Evolutionary conservation across 2,888 invertebrate genomes (phyloP), one percentile per base, ranked within the genome.

Genomic region (Caenorhabditis sp.): DNA sequence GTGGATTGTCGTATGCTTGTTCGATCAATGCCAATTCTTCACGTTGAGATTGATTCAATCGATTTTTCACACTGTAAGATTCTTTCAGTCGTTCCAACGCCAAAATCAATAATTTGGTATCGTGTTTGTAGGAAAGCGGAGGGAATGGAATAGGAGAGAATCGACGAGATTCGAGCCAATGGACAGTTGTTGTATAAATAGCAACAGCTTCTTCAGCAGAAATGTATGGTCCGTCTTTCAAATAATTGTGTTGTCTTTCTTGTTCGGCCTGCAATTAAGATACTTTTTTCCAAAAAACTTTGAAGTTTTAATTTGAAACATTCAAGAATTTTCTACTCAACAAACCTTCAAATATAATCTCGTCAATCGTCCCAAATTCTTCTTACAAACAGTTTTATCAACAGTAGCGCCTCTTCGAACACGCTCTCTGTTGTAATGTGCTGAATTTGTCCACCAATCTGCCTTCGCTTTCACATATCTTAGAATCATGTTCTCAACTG

Each of bases 381-480:
- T 99, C 90, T 99, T 99, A 89, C 99, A 99, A 0, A 99, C 99
- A 0, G 99, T 99, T 89, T 99, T 99, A 89, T 99, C 99, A 20
- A 99, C 99, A 0, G 99, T 99, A 60, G 99, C 99, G n/a, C 99
- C 99, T 83, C 99, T 92, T 2, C 99, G 92, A 81, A 99, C 99
- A 85, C 99, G 91, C 89, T 99, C 99, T 53, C 99, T 92, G 90
- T 99, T 99, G 90, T 99, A 99, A 89, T 99, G 99, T 0, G 99
- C 97, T 0, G 99, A 99, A 89, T 99, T 99, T 0, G 99, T 99
- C 99, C 99, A 99, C 99, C 99, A 99, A 89, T 99, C 99, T 0
- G 99, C 99, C 89, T 99, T 99, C 93, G 99, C 97, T 89, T 99
- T 99, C 14, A 99, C 99, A 89, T 97, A 99, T 43, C 99, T 92